These are phyloP conservation scores for Anneissia japonica DNA, from an alignment of 35 echinoderm and acorn worm species.

Conservation along the genomic window DNA sequence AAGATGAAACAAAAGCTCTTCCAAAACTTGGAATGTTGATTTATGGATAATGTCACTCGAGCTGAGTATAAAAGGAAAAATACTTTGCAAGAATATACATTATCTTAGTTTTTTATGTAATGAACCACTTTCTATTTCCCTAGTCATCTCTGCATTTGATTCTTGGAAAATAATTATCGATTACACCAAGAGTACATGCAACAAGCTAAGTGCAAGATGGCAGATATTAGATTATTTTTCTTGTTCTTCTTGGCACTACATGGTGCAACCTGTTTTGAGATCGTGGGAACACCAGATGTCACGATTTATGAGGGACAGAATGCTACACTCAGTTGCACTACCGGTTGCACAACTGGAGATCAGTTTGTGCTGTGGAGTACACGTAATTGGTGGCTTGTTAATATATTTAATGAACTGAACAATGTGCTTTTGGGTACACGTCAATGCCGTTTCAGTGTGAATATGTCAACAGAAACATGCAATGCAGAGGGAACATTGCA, in stretches of 20 bases:
- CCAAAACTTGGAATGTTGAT: too few relatives aligned
- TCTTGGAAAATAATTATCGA: too few relatives aligned
- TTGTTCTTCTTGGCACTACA: not conserved
- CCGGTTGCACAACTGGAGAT: not conserved
- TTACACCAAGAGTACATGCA: too few relatives aligned
- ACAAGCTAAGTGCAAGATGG: too few relatives aligned
- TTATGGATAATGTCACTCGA: too few relatives aligned
- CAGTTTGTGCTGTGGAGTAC: not conserved
- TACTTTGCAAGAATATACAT: too few relatives aligned
- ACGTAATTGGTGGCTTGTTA: not conserved
- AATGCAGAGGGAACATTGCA: not conserved
- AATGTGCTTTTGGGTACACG: not conserved
- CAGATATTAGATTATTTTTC: too few relatives aligned
- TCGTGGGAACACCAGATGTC: not conserved
- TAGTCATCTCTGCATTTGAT: too few relatives aligned
- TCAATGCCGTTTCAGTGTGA: not conserved
- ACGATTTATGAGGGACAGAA: not conserved
- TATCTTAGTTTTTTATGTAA: too few relatives aligned
- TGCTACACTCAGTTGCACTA: not conserved
- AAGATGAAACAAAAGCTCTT: too few relatives aligned
- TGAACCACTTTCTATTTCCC: too few relatives aligned
- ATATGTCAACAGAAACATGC: not conserved
- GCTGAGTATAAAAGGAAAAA: too few relatives aligned
- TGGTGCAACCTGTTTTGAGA: not conserved
- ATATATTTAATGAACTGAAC: not conserved